A percentile compares a stretch with the other conserved stretches of the same genome.
These are phyloP conservation scores for Coluber constrictor DNA, from an alignment of 2,797 vertebrate genomes.

Conservation along the genomic window DNA sequence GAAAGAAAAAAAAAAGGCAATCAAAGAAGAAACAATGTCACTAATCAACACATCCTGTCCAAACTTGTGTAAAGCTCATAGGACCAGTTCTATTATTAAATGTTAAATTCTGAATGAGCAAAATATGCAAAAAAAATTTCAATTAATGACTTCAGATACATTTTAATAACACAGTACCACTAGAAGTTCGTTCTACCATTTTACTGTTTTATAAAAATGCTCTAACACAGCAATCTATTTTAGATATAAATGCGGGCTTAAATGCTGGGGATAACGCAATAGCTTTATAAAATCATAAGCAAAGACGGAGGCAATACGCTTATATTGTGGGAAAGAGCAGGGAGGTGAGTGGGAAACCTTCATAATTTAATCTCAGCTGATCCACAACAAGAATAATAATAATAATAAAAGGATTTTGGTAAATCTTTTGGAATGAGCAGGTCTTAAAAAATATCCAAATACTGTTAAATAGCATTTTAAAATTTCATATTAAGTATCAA, in stretches of 20 bases:
- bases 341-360: too few relatives aligned
- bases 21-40: conserved; percentile 25
- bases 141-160: conserved; percentile 26
- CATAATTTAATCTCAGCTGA: not conserved
- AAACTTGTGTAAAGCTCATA: not conserved
- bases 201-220: conserved; percentile 10
- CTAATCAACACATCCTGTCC: conserved; percentile 9
- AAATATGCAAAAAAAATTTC: conserved; percentile 13
- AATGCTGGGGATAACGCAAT: conserved; percentile 26
- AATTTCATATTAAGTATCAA: not conserved
- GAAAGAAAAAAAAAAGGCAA: not conserved
- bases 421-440: not conserved
- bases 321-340: not conserved
- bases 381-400: not conserved
- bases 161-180: not conserved
- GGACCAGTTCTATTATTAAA: not conserved
- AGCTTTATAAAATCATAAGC: conserved; percentile 45
- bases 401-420: not conserved
- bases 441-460: not conserved
- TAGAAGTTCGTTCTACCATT: conserved; percentile 10
- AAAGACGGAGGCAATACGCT: conserved; percentile 26
- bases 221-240: conserved; percentile 21
- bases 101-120: not conserved
- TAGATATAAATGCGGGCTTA: conserved; percentile 20
- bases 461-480: not conserved